Percentiles rank a stretch among this genome's conserved stretches.
phyloP scores from a whole-genome alignment of 2,113 vertebrate species.

The Sceloporus tristichus region DNA sequence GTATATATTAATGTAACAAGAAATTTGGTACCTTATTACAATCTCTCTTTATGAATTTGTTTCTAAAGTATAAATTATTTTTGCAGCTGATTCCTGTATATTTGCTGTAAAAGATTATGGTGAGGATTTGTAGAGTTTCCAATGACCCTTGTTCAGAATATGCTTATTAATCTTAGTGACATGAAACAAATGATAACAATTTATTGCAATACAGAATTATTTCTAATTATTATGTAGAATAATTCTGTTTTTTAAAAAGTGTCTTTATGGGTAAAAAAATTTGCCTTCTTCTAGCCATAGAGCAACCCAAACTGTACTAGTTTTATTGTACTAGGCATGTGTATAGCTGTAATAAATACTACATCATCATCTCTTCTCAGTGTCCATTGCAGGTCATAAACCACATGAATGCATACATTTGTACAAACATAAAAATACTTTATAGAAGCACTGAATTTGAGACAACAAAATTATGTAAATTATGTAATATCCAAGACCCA shows the following conservation, averaged over 20 bases:
- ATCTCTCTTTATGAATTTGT: neutral
- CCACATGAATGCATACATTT: neutral
- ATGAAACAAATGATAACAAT: neutral
- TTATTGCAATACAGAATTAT: neutral
- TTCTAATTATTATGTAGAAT: neutral
- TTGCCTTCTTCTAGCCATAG: too few species aligned
- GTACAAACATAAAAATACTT: neutral
- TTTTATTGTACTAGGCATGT: neutral
- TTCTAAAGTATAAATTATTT: neutral
- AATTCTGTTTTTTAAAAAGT: too few species aligned
- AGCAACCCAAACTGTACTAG: neutral
- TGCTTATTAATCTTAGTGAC: neutral
- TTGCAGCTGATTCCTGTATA: neutral
- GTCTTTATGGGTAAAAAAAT: too few species aligned
- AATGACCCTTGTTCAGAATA: neutral
- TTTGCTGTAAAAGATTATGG: neutral
- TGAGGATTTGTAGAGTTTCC: neutral
- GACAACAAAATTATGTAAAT: neutral
- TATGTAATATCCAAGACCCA: neutral
- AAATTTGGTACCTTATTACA: neutral
- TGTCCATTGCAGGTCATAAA: neutral
- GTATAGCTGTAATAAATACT: too few species aligned
- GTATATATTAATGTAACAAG: neutral
- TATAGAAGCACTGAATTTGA: neutral
- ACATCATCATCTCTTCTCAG: too few species aligned